Evolutionary conservation across 2,113 vertebrate genomes (phyloP), one percentile per base, ranked within the genome.

Genomic region (Oplegnathus fasciatus): DNA sequence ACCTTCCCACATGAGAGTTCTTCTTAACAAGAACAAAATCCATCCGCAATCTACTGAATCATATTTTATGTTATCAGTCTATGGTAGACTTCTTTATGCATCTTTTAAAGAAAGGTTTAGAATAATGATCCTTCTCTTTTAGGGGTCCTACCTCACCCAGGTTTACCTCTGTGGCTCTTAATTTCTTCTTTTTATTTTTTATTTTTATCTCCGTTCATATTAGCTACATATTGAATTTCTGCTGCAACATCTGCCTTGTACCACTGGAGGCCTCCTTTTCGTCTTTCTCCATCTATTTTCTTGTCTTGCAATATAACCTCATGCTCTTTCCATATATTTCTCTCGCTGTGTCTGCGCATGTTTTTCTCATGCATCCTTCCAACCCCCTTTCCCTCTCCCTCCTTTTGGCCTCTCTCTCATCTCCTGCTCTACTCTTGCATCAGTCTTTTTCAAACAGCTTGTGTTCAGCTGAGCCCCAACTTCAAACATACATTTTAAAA

Each of bases 401-500:
- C 67, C 89, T 83, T 88, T 78, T 82, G 72, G 90, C 66, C 89
- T 64, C 70, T 65, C 88, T 92, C 90, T 91, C 92, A 91, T 92
- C 87, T 91, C 72, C 91, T 74, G 80, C 87, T 89, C 80, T 78
- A 61, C 92, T 93, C 88, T 95, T 94, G 89, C 93, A 87, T 94
- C 93, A 95, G 84, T 87, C 89, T 71, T 91, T 92, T 94, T 94
- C 91, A 94, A 93, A 93, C 89, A 92, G 92, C 90, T 93, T 85
- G 89, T 89, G 79, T 91, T 94, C 88, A 84, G 91, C 90, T 87
- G 80, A 92, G 88, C 86, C 80, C 78, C 86, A 83, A 93, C 95
- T 95, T 95, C 94, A 95, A 94, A 94, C 93, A 89, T 89, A 87
- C 90, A 92, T 94, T 91, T 94, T 90, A 86, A 91, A 91, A 91